Base-by-base conservation (phyloP, 2,113 vertebrate genomes). In the Gila orcuttii region DNA sequence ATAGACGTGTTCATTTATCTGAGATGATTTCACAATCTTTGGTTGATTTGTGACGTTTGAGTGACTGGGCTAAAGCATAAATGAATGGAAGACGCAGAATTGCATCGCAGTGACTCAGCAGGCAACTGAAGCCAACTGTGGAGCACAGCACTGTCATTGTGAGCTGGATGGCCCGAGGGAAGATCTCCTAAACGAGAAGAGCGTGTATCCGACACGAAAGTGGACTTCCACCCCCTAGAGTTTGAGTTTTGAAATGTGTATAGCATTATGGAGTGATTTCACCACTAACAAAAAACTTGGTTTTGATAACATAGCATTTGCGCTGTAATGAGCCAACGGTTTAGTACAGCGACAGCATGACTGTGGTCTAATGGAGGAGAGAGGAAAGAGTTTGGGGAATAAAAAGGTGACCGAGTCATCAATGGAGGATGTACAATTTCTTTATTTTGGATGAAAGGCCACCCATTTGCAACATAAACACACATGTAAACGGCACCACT, bases 11-110 rank as follows among this genome's bases (percentile, higher is more conserved):
- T 47, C 7, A 15, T 80, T 45, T 47, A 47, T 47, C 28, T 3
- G 23, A 80, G 7, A 19, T 21, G n/a, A 62, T 80, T 64, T 64
- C 79, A 80, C 79, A 64, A 80, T 62, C 39, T n/a, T 79, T 25
- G 57, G 77, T 39, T 42, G 13, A 3, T 64, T 64, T 64, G 36
- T 80, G 59, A 80, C 8, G n/a, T 64, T 11, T 25, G 36, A 19
- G 39, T 66, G 78, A 80, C 78, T 80, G 33, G 39, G 77, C 55
- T 39, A 25, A 42, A 23, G 52, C 31, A n/a, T 78, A 57, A 25
- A 25, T 86, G 55, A 60, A 79, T n/a, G 31, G 82, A 80, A 86
- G 83, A 84, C 88, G 31, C 28, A 68, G 62, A 17, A 50, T n/a
- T 59, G 57, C 57, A 42, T 23, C 3, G 0, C 9, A 7, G 45